Conservation (phyloP, 92 coral and sea anemone genomes). For the Palythoa grandis region DNA sequence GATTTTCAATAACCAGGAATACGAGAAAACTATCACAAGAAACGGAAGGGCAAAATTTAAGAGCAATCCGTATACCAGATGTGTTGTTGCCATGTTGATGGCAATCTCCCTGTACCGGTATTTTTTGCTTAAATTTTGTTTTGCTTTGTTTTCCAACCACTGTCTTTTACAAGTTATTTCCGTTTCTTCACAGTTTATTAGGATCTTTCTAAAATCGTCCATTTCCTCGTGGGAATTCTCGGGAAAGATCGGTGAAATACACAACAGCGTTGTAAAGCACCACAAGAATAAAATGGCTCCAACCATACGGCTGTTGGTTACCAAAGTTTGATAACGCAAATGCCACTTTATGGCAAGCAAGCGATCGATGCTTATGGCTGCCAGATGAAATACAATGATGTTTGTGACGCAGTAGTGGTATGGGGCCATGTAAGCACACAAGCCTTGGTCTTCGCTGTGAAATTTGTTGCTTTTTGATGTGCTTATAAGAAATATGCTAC, state of each 20-base stretch:
- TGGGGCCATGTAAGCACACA: slow-evolving; percentile 1
- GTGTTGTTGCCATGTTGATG: slow-evolving; percentile 8
- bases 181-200: not conserved
- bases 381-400: slow-evolving; percentile 20
- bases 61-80: not conserved
- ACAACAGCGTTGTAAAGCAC: slow-evolving; percentile 3
- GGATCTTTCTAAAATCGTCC: slow-evolving; percentile 16
- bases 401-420: slow-evolving; percentile 8
- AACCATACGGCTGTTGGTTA: slow-evolving; percentile 25
- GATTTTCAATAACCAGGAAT: slow-evolving; percentile 28
- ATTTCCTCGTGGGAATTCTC: slow-evolving; percentile 15
- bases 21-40: not conserved
- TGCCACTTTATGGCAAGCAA: slow-evolving; percentile 37
- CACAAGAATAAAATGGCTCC: slow-evolving; percentile 22
- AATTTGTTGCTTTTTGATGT: not conserved
- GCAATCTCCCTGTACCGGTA: not conserved
- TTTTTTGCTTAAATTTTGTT: not conserved
- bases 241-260: slow-evolving; percentile 1
- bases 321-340: slow-evolving; percentile 18
- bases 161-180: slow-evolving; percentile 1
- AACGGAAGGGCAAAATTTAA: slow-evolving; percentile 30
- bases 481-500: not conserved
- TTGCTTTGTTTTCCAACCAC: not conserved
- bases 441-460: not conserved
- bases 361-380: slow-evolving; percentile 41